Base-by-base conservation (phyloP, 92 coral and sea anemone genomes). In the Umimayanthus kanabou region DNA sequence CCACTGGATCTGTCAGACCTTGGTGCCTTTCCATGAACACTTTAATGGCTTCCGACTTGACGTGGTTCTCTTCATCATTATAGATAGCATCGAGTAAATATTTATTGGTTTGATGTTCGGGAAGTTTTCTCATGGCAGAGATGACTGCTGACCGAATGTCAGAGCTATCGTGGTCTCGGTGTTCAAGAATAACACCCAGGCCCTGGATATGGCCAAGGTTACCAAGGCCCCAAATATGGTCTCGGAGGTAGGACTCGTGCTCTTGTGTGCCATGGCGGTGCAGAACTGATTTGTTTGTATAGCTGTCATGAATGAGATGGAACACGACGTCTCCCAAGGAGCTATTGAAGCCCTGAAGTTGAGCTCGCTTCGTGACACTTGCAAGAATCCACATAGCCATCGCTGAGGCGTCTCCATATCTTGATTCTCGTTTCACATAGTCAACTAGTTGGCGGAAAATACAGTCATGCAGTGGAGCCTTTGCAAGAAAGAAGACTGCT, bases 221-320 rank as follows among this genome's bases (percentile, higher is more conserved):
- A 40, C 98, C 98, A 65, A 95, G 90, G 45, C 96, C 98, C 98
- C 98, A 95, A 71, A 95, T 87, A 67, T 95, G 98, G 33, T 91
- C 93, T 88, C 93, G 87, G n/a, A 95, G 89, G 78, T 93, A 92
- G 5, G 90, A 40, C 45, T 91, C 98, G 33, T 92, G 95, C 39
- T 94, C 91, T 10, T 76, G 87, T 50, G 94, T 94, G 0, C 93
- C 92, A 55, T 93, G 91, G 57, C 85, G 90, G 76, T 90, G 85
- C 16, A 88, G 87, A 47, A 78, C 83, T 45, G 98, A 93, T 80
- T 94, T 94, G 82, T 91, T 92, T 61, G 80, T 77, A 80, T 89
- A 95, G 88, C 98, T 95, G 77, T 81, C 71, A 77, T 92, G 96
- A 39, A 95, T 88, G 37, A 94, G 77, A 37, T 91, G 89, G 3